phyloP scores from a whole-genome alignment of 2,888 invertebrate species.

The Brachylomia viminalis region DNA sequence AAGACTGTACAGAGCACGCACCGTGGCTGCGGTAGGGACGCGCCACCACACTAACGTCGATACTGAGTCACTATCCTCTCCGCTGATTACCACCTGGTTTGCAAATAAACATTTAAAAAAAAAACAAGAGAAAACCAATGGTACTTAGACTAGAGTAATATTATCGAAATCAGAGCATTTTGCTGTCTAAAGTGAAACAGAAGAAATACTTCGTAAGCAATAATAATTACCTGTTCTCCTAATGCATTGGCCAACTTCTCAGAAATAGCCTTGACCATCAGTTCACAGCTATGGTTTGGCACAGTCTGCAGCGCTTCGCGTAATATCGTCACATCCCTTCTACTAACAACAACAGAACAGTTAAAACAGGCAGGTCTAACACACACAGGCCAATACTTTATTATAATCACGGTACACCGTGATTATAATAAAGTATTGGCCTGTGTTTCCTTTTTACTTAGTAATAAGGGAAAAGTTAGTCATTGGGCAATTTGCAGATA shows the following conservation, averaged over 20 bases:
- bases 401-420: not conserved
- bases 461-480: not conserved
- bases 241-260: conserved; percentile 95
- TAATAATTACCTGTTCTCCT: conserved; percentile 92
- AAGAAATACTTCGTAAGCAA: not conserved
- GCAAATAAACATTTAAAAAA: not conserved
- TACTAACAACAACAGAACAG: conserved; percentile 67
- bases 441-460: too few relatives aligned
- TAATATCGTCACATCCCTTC: conserved; percentile 91
- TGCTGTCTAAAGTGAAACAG: too few relatives aligned
- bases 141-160: too few relatives aligned
- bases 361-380: conserved; percentile 31
- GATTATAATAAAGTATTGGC: not conserved
- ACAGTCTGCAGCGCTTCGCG: conserved; percentile 96
- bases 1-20: conserved; percentile 85
- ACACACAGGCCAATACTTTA: not conserved
- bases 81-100: conserved; percentile 82
- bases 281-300: conserved; percentile 95
- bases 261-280: conserved; percentile 95
- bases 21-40: conserved; percentile 85
- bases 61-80: conserved; percentile 83
- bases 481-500: not conserved
- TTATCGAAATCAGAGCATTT: not conserved
- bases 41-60: conserved; percentile 87
- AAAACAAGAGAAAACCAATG: not conserved